Conservation (phyloP, 2,797 vertebrate species). For the Falco novaeseelandiae region DNA sequence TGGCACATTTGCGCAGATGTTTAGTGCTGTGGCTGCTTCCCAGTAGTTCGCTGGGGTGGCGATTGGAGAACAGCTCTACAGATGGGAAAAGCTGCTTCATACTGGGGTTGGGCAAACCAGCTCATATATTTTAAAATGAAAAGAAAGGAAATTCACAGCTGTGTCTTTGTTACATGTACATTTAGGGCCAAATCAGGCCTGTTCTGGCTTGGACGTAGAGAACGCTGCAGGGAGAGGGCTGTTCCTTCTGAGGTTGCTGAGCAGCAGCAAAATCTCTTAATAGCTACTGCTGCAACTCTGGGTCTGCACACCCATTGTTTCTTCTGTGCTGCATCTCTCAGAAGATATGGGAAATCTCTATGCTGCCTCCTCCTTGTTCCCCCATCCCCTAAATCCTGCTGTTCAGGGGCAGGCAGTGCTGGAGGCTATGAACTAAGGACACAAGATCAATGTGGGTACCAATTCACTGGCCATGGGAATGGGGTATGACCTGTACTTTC, state of each 20-base stretch:
- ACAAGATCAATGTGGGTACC: neutral
- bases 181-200: conserved; percentile 10
- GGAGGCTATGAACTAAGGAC: neutral
- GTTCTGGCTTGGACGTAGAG: neutral
- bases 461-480: neutral
- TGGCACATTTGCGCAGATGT: conserved; percentile 2
- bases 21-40: neutral
- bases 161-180: neutral
- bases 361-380: neutral
- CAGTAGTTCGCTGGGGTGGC: neutral
- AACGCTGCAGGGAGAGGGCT: neutral
- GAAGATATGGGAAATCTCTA: neutral
- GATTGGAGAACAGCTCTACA: neutral
- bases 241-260: neutral
- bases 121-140: neutral
- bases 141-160: conserved; percentile 39
- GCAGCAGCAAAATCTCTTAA: neutral
- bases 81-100: conserved; percentile 14
- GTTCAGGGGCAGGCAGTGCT: neutral
- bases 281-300: neutral
- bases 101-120: neutral
- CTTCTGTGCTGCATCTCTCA: neutral
- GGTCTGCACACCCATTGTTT: neutral
- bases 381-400: neutral
- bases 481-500: neutral